Conservation (phyloP, 2,888 invertebrate species). For the Chrysodeixis includens region DNA sequence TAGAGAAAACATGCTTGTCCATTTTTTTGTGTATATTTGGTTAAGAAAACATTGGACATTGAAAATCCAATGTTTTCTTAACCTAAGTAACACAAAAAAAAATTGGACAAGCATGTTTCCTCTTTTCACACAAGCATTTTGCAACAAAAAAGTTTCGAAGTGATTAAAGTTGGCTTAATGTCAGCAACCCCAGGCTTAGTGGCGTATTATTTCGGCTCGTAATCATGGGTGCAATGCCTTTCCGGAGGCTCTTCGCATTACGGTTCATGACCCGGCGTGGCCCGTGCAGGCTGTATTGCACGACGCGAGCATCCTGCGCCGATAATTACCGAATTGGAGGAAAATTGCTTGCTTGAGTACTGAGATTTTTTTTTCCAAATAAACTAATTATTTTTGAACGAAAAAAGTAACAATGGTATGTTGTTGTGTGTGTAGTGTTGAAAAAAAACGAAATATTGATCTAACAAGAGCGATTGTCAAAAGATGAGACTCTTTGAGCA, state of each 20-base stretch:
- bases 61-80: too few relatives aligned
- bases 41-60: too few relatives aligned
- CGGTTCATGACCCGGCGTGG: constrained; percentile 3
- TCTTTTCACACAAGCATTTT: too few relatives aligned
- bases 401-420: too few relatives aligned
- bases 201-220: not conserved
- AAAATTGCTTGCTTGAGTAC: not conserved
- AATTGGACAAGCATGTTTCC: too few relatives aligned
- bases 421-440: too few relatives aligned
- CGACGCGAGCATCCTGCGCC: not conserved
- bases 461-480: too few relatives aligned
- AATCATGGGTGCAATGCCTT: not conserved
- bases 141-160: not conserved
- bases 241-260: not conserved
- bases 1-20: too few relatives aligned
- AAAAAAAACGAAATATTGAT: too few relatives aligned
- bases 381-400: not conserved
- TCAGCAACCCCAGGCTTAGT: not conserved
- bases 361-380: not conserved
- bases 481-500: too few relatives aligned
- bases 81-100: too few relatives aligned
- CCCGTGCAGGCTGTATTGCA: not conserved
- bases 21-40: too few relatives aligned
- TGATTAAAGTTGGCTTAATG: not conserved
- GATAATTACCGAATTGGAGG: not conserved